A percentile compares a stretch with the other conserved stretches of the same genome.
Conservation (phyloP, 2,797 vertebrate genomes). For the Smutsia gigantea region DNA sequence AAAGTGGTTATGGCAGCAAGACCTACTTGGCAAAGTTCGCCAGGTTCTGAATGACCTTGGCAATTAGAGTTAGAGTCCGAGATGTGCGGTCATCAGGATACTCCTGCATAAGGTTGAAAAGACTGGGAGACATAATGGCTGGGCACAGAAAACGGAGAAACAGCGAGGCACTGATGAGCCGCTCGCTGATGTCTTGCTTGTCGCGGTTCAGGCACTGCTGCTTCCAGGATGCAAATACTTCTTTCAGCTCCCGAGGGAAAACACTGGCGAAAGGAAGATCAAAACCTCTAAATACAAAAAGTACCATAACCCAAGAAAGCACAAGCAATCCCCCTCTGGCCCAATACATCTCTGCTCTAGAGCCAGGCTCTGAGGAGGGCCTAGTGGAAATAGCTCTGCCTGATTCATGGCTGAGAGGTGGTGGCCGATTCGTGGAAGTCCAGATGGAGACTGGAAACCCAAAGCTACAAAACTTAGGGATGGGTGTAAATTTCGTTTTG, state of each 20-base stretch:
- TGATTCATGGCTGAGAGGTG: not conserved
- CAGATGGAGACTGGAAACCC: conserved; percentile 46
- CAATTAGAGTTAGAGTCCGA: conserved; percentile 95
- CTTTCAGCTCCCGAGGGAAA: conserved; percentile 97
- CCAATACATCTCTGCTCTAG: not conserved
- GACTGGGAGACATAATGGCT: conserved; percentile 98
- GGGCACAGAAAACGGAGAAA: conserved; percentile 98
- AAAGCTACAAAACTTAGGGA: conserved; percentile 38
- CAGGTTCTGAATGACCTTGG: conserved; percentile 99
- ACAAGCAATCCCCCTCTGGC: not conserved
- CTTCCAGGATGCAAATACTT: conserved; percentile 97
- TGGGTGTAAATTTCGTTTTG: conserved; percentile 34
- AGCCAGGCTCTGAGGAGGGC: not conserved
- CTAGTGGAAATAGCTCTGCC: not conserved
- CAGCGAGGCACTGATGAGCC: conserved; percentile 96
- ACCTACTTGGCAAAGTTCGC: conserved; percentile 98
- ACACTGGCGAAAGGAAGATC: conserved; percentile 87
- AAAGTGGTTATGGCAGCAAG: not conserved
- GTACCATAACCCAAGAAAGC: not conserved
- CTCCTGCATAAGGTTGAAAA: conserved; percentile 96
- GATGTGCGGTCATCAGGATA: conserved; percentile 96
- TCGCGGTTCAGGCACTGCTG: conserved; percentile 95
- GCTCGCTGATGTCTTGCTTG: conserved; percentile 95
- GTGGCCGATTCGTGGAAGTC: not conserved
- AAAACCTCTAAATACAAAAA: conserved; percentile 6